phyloP scores from a whole-genome alignment of 2,888 invertebrate genomes.

The Crepidodera aurea region DNA sequence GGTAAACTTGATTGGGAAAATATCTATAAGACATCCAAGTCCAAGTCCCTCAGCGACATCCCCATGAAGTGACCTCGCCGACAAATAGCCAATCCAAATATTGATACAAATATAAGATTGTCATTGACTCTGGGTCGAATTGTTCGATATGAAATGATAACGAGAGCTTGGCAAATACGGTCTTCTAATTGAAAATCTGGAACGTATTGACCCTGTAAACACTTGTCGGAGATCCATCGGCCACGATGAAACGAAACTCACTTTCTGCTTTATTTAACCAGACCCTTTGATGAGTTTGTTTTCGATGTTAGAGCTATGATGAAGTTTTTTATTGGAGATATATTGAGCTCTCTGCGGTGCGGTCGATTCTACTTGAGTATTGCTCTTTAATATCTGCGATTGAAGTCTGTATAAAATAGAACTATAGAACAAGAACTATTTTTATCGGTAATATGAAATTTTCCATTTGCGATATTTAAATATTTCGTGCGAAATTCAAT shows the following conservation, averaged over 20 bases:
- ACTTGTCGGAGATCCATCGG: constrained; percentile 61
- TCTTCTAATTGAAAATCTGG: constrained; percentile 62
- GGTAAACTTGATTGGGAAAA: no score
- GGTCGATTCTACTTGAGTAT: no score
- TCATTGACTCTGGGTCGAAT: constrained; percentile 51
- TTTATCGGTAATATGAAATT: no score
- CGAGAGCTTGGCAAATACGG: constrained; percentile 62
- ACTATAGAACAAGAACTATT: no score
- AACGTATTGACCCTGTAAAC: constrained; percentile 62
- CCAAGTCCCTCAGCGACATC: no score
- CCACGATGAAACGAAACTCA: constrained; percentile 50
- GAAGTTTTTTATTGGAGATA: constrained; percentile 54
- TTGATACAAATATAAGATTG: constrained; percentile 45
- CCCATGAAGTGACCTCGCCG: no score
- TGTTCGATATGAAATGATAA: constrained; percentile 63
- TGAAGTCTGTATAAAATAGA: no score
- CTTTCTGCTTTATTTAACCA: constrained; percentile 53
- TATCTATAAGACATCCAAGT: no score
- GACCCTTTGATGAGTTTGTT: constrained; percentile 57
- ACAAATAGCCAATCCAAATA: constrained; percentile 39
- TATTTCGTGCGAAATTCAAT: no score
- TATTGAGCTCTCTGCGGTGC: constrained; percentile 44
- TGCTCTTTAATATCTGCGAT: no score
- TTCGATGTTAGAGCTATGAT: constrained; percentile 55
- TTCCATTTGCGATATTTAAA: no score